Evolutionary conservation across 2,797 vertebrate genomes (phyloP), one percentile per base, ranked within the genome.

Genomic region (Leuciscus waleckii): DNA sequence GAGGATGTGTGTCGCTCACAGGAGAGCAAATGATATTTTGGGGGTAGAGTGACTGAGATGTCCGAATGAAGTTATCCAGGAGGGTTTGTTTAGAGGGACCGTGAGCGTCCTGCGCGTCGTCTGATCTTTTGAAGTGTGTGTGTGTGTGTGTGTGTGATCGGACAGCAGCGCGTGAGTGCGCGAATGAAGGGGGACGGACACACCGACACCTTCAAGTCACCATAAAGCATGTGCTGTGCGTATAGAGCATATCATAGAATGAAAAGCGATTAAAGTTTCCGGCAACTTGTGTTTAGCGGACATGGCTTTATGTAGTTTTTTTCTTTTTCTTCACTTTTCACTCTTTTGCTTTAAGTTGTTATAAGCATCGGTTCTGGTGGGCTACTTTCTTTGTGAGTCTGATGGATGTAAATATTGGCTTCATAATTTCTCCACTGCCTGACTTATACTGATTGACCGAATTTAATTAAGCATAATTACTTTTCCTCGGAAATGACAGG

Each of bases 121-220:
- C 94, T 93, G 94, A 90, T 93, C 93, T 90, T 91, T 91, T 93
- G 90, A 89, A 92, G 94, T 93, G 91, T 87, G 84, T 85, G 82
- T 83, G 46, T 92, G 86, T 88, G 90, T 88, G 90, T 29, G 94
- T 93, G 84, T 92, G 86, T 89, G 90, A 93, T 93, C 94, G 93
- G 95, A 94, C 94, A 94, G 93, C 94, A 93, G 92, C 90, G 90
- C 93, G 90, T 92, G 82, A 89, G 85, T 84, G 85, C 68, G 83
- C 74, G 83, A 88, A 86, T 70, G 86, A 85, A 88, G 87, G 87
- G 83, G 86, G 84, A 89, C 90, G 85, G 83, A 77, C 88, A 91
- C 82, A 78, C 23, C 78, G 61, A 90, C 79, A 87, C 84, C 95
- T 96, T 95, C 95, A 95, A 96, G 92, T 96, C 95, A 81, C 80